phyloP scores from a whole-genome alignment of 2,113 vertebrate genomes.

The Calidris pygmaea region DNA sequence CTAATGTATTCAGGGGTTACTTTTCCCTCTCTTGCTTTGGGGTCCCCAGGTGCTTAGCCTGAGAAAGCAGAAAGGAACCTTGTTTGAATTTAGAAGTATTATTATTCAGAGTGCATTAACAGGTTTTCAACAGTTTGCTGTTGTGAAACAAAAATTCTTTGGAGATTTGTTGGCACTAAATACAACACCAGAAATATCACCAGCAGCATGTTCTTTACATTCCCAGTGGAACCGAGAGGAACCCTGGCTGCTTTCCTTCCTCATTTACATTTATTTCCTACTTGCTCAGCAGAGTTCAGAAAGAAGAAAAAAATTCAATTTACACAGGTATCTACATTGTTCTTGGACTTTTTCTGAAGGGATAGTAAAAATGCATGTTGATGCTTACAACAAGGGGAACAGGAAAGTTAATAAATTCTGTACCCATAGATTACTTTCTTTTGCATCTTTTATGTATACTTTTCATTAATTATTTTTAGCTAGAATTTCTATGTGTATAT shows the following conservation, averaged over 20 bases:
- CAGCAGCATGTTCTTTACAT: not conserved
- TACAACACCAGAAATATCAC: constrained; percentile 26
- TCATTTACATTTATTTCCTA: constrained; percentile 45
- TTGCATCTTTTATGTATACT: not conserved
- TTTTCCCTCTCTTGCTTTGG: not conserved
- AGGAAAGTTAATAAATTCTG: not conserved
- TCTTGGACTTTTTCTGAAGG: not conserved
- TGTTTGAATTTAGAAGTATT: not conserved
- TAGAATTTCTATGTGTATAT: not conserved
- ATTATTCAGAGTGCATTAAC: not conserved
- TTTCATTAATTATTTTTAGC: not conserved
- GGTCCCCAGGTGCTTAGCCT: not conserved
- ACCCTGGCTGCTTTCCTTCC: not conserved
- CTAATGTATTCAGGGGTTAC: not conserved
- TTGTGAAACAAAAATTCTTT: not conserved
- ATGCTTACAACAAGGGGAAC: not conserved
- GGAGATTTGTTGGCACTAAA: constrained; percentile 23
- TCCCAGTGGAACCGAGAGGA: not conserved
- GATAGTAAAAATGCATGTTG: not conserved
- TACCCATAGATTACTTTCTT: not conserved
- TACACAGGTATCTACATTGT: not conserved
- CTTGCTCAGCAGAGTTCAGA: constrained; percentile 16
- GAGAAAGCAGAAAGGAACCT: not conserved
- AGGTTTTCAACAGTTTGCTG: constrained; percentile 7
- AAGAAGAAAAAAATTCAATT: not conserved